Conservation (phyloP, 92 coral and sea anemone species). For the Actinernus sp. region DNA sequence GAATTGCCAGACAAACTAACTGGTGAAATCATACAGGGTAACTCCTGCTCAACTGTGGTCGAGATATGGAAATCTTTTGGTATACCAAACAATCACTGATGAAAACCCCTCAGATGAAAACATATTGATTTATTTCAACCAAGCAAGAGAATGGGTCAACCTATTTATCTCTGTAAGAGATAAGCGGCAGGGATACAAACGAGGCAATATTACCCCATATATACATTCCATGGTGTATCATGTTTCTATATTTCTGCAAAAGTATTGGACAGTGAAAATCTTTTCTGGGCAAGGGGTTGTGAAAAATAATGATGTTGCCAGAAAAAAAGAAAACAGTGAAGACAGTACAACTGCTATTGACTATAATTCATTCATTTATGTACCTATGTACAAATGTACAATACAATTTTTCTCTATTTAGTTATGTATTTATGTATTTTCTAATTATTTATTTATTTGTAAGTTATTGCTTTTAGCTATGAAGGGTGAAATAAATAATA, state of each 20-base stretch:
- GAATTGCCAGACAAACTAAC: constrained; percentile 54
- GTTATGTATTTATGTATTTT: too few relatives aligned
- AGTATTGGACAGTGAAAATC: constrained; percentile 38
- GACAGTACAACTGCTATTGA: too few relatives aligned
- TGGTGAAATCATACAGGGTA: constrained; percentile 41
- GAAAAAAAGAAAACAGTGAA: too few relatives aligned
- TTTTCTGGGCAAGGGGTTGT: constrained; percentile 72
- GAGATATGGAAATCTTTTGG: constrained; percentile 47
- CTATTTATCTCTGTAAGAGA: constrained; percentile 45
- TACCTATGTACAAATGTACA: too few relatives aligned
- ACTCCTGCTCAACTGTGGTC: constrained; percentile 12
- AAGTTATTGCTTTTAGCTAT: too few relatives aligned
- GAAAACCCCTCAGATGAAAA: constrained; percentile 18
- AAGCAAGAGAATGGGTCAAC: constrained; percentile 57
- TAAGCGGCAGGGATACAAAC: constrained; percentile 35
- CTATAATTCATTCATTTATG: too few relatives aligned
- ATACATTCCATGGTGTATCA: constrained; percentile 60
- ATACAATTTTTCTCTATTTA: too few relatives aligned
- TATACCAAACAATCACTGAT: constrained; percentile 32
- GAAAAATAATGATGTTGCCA: constrained; percentile 59
- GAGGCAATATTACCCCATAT: constrained; percentile 63
- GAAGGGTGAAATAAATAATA: too few relatives aligned
- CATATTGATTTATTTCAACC: constrained; percentile 19
- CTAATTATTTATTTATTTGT: too few relatives aligned
- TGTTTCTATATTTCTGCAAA: constrained; percentile 44